Evolutionary conservation across 1,140 invertebrate genomes (phyloP), one percentile per base, ranked within the genome.

Genomic region (Batillaria attramentaria): DNA sequence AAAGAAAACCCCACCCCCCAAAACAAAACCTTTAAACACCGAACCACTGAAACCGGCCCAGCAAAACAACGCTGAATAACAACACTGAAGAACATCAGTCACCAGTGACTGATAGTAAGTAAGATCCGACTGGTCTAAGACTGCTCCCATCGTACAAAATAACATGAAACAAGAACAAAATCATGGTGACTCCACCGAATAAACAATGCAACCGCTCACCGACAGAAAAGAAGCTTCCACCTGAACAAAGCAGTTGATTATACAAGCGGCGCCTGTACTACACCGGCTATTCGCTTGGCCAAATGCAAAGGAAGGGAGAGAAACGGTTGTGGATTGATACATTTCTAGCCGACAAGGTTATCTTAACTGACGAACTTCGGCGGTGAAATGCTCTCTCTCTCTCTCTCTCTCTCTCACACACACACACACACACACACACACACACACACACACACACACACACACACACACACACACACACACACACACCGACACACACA

Each of bases 371-470:
- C 10, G 46, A 50, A 50, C 10, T 50, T 24, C 24, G 46, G 46
- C 46, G 24, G 24, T 50, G 46, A 10, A 50, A 50, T 5, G 31
- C 57, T n/a, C 57, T n/a, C 24, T 6, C 57, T n/a, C 57, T n/a
- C 57, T n/a, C 57, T n/a, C 57, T 10, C 57, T n/a, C 57, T n/a
- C 8, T 6, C 57, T n/a, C 8, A n/a, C 8, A 60, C 57, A 60
- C 57, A 60, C 24, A n/a, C 57, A 60, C 57, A 60, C 57, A 60
- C 57, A 60, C 57, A 60, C 57, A 60, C 57, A 60, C 57, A 60
- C 57, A 60, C 57, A 60, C 57, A 60, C 57, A 60, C 57, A 60
- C 57, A 60, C 46, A 50, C 10, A 50, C 46, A 50, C 10, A 50
- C 46, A 50, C 46, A 50, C 46, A 50, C 46, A 50, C 10, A 50